A percentile compares a stretch with the other conserved stretches of the same genome.
Evolutionary conservation across 2,888 invertebrate species (phyloP).

Genomic region (Dynastes maya): DNA sequence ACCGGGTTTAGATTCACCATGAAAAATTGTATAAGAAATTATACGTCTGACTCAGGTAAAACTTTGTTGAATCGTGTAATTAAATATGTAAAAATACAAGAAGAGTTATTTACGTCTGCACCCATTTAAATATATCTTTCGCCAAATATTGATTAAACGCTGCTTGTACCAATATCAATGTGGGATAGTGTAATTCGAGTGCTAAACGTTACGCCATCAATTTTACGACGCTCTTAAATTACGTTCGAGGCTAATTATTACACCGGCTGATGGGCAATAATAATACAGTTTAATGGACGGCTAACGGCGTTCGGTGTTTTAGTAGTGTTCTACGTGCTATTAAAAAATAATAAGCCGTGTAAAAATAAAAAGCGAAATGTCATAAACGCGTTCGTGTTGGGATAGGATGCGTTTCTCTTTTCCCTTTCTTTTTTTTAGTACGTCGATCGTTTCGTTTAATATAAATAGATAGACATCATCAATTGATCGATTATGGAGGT

Average conservation of each 20-base stretch:
- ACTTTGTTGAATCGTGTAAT: too few species aligned
- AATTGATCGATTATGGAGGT: not conserved
- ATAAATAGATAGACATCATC: not conserved
- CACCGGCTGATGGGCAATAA: slow-evolving; percentile 8
- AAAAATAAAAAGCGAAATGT: not conserved
- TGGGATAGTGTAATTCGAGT: too few species aligned
- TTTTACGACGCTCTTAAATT: slow-evolving; percentile 5
- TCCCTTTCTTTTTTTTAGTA: not conserved
- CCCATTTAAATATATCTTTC: too few species aligned
- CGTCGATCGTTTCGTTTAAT: not conserved
- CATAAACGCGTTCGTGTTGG: not conserved
- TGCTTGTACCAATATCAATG: too few species aligned
- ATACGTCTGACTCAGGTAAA: too few species aligned
- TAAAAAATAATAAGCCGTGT: slow-evolving; percentile 7
- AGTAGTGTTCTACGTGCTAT: not conserved
- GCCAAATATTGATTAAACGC: too few species aligned
- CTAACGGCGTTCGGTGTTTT: not conserved
- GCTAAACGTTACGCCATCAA: not conserved
- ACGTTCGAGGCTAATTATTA: slow-evolving; percentile 13
- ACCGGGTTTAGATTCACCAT: too few species aligned
- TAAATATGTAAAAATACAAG: too few species aligned
- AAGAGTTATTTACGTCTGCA: too few species aligned
- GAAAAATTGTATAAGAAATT: too few species aligned
- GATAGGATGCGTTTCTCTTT: not conserved
- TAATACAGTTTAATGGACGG: slow-evolving; percentile 9